Conservation (phyloP, 2,888 invertebrate species). For the Ecliptopera silaceata region DNA sequence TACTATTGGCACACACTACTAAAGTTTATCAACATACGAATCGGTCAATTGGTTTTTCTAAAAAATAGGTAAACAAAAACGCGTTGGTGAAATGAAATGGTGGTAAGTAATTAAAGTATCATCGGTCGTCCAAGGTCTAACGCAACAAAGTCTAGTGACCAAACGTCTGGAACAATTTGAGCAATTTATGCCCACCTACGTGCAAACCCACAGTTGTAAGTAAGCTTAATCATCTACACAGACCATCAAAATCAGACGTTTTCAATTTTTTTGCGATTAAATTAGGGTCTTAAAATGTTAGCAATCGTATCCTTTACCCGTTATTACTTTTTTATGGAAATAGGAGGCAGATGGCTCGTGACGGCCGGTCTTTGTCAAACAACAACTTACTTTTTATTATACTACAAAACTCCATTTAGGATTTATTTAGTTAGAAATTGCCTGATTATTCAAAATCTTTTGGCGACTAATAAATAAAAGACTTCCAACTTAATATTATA, state of each 20-base stretch:
- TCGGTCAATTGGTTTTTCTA: neutral
- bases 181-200: constrained; percentile 49
- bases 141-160: constrained; percentile 25
- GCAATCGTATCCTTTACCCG: constrained; percentile 13
- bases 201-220: constrained; percentile 39
- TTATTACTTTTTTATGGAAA: constrained; percentile 23
- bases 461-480: too few species aligned
- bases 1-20: constrained; percentile 19
- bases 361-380: constrained; percentile 4
- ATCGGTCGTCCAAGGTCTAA: constrained; percentile 28
- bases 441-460: neutral
- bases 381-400: neutral
- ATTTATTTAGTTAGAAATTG: neutral
- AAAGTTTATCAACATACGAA: neutral
- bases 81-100: too few species aligned
- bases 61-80: too few species aligned
- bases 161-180: constrained; percentile 45
- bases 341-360: constrained; percentile 13
- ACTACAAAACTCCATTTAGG: neutral
- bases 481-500: too few species aligned
- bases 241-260: constrained; percentile 25
- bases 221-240: constrained; percentile 36
- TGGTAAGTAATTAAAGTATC: constrained; percentile 2
- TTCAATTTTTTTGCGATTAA: constrained; percentile 24
- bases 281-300: constrained; percentile 23